A percentile compares a stretch with the other conserved stretches of the same genome.
phyloP scores from a whole-genome alignment of 1,140 invertebrate genomes.

The Camponotus floridanus region DNA sequence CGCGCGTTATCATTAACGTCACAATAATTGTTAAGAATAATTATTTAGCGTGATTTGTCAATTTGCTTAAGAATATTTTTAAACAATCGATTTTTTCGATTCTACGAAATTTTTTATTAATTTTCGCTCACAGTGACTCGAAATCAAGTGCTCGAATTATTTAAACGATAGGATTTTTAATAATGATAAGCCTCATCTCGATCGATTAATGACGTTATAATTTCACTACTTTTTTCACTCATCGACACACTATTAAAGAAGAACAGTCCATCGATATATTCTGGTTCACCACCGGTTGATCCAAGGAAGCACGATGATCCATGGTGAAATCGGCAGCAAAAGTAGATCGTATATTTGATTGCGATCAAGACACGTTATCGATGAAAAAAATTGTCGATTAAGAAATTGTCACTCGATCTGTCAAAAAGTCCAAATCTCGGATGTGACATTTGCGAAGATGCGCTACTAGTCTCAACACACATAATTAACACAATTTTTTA shows the following conservation, averaged over 20 bases:
- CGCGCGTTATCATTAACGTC: not conserved
- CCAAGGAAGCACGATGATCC: constrained; percentile 5
- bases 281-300: not conserved
- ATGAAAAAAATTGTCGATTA: not conserved
- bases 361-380: not conserved
- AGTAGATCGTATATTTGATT: not conserved
- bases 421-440: not conserved
- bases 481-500: constrained; percentile 2
- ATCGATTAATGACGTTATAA: not conserved
- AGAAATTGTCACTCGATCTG: not conserved
- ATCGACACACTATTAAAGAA: constrained; percentile 34
- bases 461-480: not conserved
- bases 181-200: not conserved
- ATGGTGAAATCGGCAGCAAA: not conserved
- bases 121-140: constrained; percentile 1
- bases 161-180: constrained; percentile 8
- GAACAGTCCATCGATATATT: constrained; percentile 32
- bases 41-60: not conserved
- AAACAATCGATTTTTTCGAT: not conserved
- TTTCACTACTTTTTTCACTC: constrained; percentile 39
- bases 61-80: not conserved
- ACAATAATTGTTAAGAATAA: not conserved
- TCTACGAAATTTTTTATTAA: not conserved
- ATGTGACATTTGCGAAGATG: not conserved
- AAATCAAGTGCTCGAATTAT: not conserved